Evolutionary conservation across 2,113 vertebrate species (phyloP).

Genomic region (Cyrtonyx montezumae): DNA sequence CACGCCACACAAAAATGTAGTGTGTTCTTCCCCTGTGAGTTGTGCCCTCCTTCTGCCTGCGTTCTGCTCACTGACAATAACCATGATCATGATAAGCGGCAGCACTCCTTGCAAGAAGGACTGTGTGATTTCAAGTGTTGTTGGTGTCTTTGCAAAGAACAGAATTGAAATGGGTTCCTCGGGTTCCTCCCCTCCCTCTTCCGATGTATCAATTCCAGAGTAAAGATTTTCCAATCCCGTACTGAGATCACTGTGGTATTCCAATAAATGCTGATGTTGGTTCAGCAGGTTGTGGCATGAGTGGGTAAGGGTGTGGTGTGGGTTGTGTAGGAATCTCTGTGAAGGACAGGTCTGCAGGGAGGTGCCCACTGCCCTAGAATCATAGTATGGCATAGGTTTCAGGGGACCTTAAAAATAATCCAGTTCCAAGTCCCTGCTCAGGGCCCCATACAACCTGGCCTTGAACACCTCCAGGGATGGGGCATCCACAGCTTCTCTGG

Average conservation of each 20-base stretch:
- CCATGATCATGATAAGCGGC: not conserved
- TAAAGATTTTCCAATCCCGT: not conserved
- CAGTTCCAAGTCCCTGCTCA: not conserved
- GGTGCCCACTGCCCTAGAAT: not conserved
- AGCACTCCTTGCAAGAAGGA: not conserved
- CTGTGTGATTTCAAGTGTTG: not conserved
- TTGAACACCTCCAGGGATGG: not conserved
- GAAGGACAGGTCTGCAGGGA: fast-evolving
- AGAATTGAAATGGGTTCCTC: not conserved
- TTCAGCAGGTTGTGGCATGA: not conserved
- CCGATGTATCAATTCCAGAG: not conserved
- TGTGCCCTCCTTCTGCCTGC: slow-evolving; percentile 28
- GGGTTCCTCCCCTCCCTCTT: not conserved
- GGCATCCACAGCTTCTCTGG: not conserved
- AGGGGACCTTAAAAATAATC: not conserved
- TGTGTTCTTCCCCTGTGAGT: slow-evolving; percentile 36
- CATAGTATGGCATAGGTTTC: not conserved
- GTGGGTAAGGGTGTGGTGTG: not conserved
- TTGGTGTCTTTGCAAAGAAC: not conserved
- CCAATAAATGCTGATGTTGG: not conserved
- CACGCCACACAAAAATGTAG: not conserved
- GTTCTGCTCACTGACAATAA: not conserved
- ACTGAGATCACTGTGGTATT: not conserved
- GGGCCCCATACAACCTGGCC: not conserved
- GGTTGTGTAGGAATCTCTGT: not conserved